Evolutionary conservation across 2,113 vertebrate species (phyloP), one percentile per base, ranked within the genome.

Genomic region (Hemichromis elongatus): DNA sequence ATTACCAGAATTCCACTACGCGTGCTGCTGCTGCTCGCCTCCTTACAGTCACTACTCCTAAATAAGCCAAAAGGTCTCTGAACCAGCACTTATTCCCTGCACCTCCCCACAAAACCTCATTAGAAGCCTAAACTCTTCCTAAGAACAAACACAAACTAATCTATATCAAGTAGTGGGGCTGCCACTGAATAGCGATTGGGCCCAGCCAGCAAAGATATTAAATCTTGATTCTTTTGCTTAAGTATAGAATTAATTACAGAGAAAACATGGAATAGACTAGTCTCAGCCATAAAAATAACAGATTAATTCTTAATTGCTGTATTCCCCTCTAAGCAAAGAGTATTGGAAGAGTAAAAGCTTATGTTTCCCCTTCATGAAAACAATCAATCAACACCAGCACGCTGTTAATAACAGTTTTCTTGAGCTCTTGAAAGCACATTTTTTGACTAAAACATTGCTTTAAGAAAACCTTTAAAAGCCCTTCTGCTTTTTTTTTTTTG

Each of bases 321-420:
- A 35, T 73, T 88, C 40, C 10, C 79, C 83, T 88, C 57, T 7
- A 75, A 90, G 89, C 61, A 83, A 70, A 86, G 66, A 42, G 56
- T 79, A 88, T 56, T 80, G 83, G 83, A 73, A 81, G 33, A 82
- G 70, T 9, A 33, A 33, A 85, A 45, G 61, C 50, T 85, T 79
- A 30, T 19, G 18, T 80, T 88, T 90, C 85, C 40, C 42, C 42
- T 86, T 30, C 63, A 52, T 85, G 70, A 80, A 40, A 83, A 77
- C 28, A 82, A 92, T 92, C 70, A 78, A 92, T 92, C 79, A 73
- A 83, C 59, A 84, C 35, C 75, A 83, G 79, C 24, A 18, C 24
- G 45, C 24, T 57, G 61, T 83, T 82, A 45, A 81, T 52, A 16
- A 66, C 47, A 81, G 10, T 80, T 89, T 89, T 26, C 78, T 42